Base-by-base conservation (phyloP, 2,113 vertebrate genomes). In the Bujurquina vittata region DNA sequence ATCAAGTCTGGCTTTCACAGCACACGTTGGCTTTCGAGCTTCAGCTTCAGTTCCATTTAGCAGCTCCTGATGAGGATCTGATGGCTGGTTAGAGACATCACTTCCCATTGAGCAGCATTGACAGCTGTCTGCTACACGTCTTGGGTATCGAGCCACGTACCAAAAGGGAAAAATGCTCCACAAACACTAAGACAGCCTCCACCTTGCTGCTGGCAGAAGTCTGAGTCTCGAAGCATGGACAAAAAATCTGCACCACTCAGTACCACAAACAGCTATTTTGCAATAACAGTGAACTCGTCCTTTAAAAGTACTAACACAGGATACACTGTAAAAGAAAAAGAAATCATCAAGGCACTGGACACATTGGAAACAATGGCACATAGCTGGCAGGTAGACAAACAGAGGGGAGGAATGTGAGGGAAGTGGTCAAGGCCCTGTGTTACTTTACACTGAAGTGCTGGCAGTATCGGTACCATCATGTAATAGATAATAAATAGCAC, bases 341-440 rank as follows among this genome's bases (percentile, higher is more conserved):
- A 91, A 57, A 93, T 89, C 88, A 94, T 92, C 95, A 97, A 96
- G 94, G 96, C 95, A 96, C 96, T 95, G 93, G 94, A 95, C 95
- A 96, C 89, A 79, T 92, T 93, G 57, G 35, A 87, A 86, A 92
- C 80, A 54, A 84, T 94, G 94, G 91, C 93, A 95, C 93, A 56
- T 87, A 57, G 84, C 81, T 90, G 89, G 85, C 40, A 74, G 79
- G 80, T 58, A 10, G 80, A 90, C 67, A 14, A 17, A 78, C 65
- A 20, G 63, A 10, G 35, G 52, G 35, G 35, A 4, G 20, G 40
- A 57, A 59, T 20, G 80, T 77, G 43, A 33, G 40, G 73, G 33
- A n/a, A 75, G 76, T 59, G 80, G 84, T 84, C 75, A 87, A 85
- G 82, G 84, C 87, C 83, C 79, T 90, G 82, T 87, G 75, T 67